Percentiles rank a stretch among this genome's conserved stretches.
These are phyloP conservation scores for Myanophis thanlyinensis DNA, from an alignment of 2,113 vertebrate genomes.

Conservation along the genomic window DNA sequence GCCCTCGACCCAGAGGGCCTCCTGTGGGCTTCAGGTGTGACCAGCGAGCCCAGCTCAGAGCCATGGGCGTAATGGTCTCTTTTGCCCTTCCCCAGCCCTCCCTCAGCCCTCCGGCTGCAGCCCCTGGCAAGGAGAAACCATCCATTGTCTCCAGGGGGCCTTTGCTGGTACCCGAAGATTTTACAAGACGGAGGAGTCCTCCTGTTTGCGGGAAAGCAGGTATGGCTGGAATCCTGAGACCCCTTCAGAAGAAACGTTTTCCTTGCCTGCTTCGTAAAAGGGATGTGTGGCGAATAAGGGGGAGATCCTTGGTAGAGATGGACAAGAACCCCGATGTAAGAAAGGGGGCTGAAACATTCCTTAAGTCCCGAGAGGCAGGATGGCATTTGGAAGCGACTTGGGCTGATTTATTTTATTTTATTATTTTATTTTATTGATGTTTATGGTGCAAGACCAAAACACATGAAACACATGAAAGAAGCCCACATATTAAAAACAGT, in stretches of 20 bases:
- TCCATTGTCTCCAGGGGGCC: fast-evolving
- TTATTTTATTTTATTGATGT: neutral
- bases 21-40: neutral
- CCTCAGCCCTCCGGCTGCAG: neutral
- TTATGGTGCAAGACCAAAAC: neutral
- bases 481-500: neutral
- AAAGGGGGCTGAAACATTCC: neutral
- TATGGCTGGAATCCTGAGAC: neutral
- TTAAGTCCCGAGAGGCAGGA: neutral
- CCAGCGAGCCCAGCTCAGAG: neutral
- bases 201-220: conserved; percentile 22
- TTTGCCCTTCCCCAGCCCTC: neutral
- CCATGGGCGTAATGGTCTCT: neutral
- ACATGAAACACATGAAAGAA: neutral
- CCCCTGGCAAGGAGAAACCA: neutral
- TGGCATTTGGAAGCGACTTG: neutral
- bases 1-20: neutral
- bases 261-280: neutral
- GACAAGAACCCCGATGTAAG: neutral
- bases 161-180: conserved; percentile 44
- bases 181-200: neutral
- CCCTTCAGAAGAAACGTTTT: neutral
- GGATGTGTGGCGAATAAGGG: neutral
- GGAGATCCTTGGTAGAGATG: neutral
- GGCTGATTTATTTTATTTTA: neutral